Percentiles rank a stretch among this genome's conserved stretches.
Conservation (phyloP, 2,797 vertebrate genomes). For the Mormyrops boulengeri region DNA sequence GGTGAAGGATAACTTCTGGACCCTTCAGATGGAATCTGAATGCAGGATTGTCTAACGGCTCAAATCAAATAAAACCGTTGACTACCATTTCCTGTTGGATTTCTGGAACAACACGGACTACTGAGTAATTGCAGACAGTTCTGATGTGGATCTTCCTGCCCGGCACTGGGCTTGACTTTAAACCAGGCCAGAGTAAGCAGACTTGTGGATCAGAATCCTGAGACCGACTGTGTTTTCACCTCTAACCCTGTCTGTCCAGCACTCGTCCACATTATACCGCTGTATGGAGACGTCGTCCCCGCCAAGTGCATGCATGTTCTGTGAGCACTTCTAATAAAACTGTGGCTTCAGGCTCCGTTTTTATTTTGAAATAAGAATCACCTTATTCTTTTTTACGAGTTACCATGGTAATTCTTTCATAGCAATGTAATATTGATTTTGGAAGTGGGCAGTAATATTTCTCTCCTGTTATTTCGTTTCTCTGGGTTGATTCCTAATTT, state of each 20-base stretch:
- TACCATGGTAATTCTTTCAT: slow-evolving; percentile 98
- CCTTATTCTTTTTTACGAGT: slow-evolving; percentile 92
- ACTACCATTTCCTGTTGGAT: background rate
- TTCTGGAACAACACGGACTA: slow-evolving; percentile 46
- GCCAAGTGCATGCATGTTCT: slow-evolving; percentile 76
- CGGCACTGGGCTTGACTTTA: slow-evolving; percentile 42
- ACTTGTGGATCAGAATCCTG: background rate
- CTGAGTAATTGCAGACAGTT: slow-evolving; percentile 46
- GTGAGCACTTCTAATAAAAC: slow-evolving; percentile 96
- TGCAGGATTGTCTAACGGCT: background rate
- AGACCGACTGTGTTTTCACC: slow-evolving; percentile 58
- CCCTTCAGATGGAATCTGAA: background rate
- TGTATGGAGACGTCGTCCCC: slow-evolving; percentile 92
- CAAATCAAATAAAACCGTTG: background rate
- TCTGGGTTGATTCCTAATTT: slow-evolving; percentile 99
- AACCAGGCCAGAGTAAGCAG: slow-evolving; percentile 32
- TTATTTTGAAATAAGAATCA: slow-evolving; percentile 99
- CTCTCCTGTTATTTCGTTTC: slow-evolving; percentile 98
- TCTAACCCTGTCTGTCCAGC: slow-evolving; percentile 73
- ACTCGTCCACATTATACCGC: slow-evolving; percentile 87
- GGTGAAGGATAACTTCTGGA: background rate
- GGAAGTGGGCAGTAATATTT: slow-evolving; percentile 99
- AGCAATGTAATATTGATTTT: slow-evolving; percentile 99
- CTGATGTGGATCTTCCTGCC: slow-evolving; percentile 45
- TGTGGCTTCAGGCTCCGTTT: slow-evolving; percentile 91